Base-by-base conservation (phyloP, 2,113 vertebrate species). In the Carassius gibelio region DNA sequence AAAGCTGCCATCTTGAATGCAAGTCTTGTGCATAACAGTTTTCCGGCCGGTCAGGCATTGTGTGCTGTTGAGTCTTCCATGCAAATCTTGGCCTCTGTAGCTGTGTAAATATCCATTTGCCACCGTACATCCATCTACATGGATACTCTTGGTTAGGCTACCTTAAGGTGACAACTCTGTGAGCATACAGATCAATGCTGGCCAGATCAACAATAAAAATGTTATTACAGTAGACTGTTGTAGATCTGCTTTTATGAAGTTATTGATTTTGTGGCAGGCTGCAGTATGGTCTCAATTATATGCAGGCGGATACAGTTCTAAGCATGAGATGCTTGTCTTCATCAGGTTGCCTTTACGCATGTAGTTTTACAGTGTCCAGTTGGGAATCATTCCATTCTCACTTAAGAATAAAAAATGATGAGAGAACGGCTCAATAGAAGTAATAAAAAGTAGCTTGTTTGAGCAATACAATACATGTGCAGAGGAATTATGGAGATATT, bases 211-310 rank as follows among this genome's bases (percentile, higher is more conserved):
- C 75, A 64, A 83, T 66, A 81, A 78, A 62, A 77, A 82, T 8
- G 17, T 45, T 61, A 64, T 62, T 71, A 74, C 61, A 23, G 26
- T 45, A 59, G 66, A 86, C 26, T 75, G 62, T 69, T 61, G 57
- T 50, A 83, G 64, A 78, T 74, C 79, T 10, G 68, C 38, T 55
- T 82, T 82, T 78, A 71, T 85, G 78, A 85, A 85, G 83, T 15
- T 50, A 64, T 82, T 78, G 75, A 75, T 74, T 75, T 5, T 75
- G 48, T 50, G 14, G 75, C 30, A 34, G 48, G 75, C 38, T 23
- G 14, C 26, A 0, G 68, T 61, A 50, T 8, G 7, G 23, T 19
- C 81, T 82, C 19, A 26, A 36, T 62, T 38, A 45, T 38, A 62
- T 62, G 57, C 30, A 3, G 9, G 19, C 76, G 48, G 38, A 81